phyloP scores from a whole-genome alignment of 2,113 vertebrate species.

The Tapirus terrestris region DNA sequence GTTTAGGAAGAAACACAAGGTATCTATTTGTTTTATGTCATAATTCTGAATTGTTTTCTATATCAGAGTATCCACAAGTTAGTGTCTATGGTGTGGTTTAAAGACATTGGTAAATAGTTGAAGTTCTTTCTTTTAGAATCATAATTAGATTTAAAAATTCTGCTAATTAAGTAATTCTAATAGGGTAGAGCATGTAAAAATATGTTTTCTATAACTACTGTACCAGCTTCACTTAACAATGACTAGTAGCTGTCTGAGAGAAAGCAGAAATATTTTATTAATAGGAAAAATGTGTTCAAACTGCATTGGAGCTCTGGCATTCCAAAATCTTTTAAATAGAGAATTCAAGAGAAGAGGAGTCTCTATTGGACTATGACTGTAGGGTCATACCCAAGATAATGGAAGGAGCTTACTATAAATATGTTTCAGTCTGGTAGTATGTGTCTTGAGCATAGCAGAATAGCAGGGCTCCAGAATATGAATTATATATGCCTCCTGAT shows the following conservation, averaged over 20 bases:
- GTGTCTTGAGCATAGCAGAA: neutral
- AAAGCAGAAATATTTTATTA: conserved; percentile 6
- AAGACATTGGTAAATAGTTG: neutral
- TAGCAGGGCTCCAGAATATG: neutral
- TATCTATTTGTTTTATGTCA: neutral
- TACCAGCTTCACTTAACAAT: neutral
- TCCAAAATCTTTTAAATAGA: neutral
- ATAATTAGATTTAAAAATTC: neutral
- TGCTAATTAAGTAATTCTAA: conserved; percentile 43
- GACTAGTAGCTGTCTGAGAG: neutral
- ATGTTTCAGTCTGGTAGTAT: neutral
- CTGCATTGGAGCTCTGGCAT: neutral
- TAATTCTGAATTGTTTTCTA: neutral
- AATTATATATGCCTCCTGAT: conserved; percentile 60
- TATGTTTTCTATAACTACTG: neutral
- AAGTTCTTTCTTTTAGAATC: neutral
- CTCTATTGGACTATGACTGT: neutral
- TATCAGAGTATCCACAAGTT: neutral
- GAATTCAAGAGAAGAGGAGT: neutral
- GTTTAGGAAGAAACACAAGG: neutral
- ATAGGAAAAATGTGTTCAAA: conserved; percentile 13
- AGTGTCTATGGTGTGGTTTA: neutral
- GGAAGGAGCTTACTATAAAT: neutral
- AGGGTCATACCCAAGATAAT: neutral
- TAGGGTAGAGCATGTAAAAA: neutral